Evolutionary conservation across 2,888 invertebrate species (phyloP).

Genomic region (Zonitis immaculata): DNA sequence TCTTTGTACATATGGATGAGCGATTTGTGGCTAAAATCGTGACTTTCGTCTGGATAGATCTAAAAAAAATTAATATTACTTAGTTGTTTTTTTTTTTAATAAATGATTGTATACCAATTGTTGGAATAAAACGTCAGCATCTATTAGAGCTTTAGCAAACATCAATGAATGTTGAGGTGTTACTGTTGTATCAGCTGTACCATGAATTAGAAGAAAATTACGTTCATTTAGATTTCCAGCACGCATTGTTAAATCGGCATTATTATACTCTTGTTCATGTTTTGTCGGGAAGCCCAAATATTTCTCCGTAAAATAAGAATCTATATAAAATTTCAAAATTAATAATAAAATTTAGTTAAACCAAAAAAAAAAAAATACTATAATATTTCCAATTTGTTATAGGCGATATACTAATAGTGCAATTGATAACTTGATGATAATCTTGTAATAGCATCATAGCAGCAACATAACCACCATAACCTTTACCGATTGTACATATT

Average conservation of each 20-base stretch:
- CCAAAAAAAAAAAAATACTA: slow-evolving; percentile 52
- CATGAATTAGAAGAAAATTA: slow-evolving; percentile 69
- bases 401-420: slow-evolving; percentile 82
- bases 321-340: slow-evolving; percentile 46
- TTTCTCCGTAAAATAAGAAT: slow-evolving; percentile 86
- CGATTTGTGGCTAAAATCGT: slow-evolving; percentile 64
- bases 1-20: slow-evolving; percentile 75
- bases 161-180: slow-evolving; percentile 86
- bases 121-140: slow-evolving; percentile 74
- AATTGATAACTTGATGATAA: slow-evolving; percentile 70
- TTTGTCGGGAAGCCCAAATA: slow-evolving; percentile 73
- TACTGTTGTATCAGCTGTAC: slow-evolving; percentile 78
- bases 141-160: slow-evolving; percentile 76
- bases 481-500: slow-evolving; percentile 82
- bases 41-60: slow-evolving; percentile 86
- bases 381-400: slow-evolving; percentile 80
- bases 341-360: neutral
- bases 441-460: slow-evolving; percentile 76
- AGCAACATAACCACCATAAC: slow-evolving; percentile 84
- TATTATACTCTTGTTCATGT: slow-evolving; percentile 66
- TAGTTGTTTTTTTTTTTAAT: neutral
- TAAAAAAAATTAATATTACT: slow-evolving; percentile 40
- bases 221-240: slow-evolving; percentile 70
- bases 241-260: slow-evolving; percentile 72
- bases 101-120: slow-evolving; percentile 61